Evolutionary conservation across 2,888 invertebrate genomes (phyloP), one percentile per base, ranked within the genome.

Genomic region (Auanema sp.): DNA sequence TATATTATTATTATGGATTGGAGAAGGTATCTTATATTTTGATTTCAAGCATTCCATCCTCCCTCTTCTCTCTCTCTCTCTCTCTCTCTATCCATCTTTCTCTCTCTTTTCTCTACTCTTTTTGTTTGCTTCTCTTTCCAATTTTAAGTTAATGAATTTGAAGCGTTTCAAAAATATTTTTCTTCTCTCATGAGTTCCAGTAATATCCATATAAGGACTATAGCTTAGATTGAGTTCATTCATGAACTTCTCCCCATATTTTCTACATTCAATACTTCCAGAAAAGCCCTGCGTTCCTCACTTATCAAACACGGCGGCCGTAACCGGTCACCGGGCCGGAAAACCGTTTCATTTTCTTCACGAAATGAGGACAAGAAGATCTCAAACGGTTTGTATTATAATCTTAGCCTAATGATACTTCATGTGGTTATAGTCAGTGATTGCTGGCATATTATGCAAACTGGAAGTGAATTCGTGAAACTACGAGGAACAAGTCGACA

Each of bases 371-470:
- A 87, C 69, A 85, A 86, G 68, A 87, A 87, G 73, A 86, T 88
- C 59, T 85, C 87, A 50, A 87, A 86, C 79, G 87, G 88, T 88
- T 78, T 82, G 86, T 56, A 3, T 78, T 14, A 50, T 18, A 14
- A 3, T n/a, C 4, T 51, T 23, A 44, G 3, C 42, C 49, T 58
- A 1, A 43, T 42, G 33, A 18, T 1, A 24, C 11, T n/a, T 33
- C 33, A 33, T n/a, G n/a, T n/a, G n/a, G n/a, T 78, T 83, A 25
- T 84, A 88, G 88, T 87, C 41, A 84, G 85, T 62, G 88, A 88
- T 77, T 88, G 88, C 77, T 84, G 88, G 69, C 84, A 85, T 50
- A 86, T 86, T 77, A 88, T 88, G 88, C 87, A 88, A 75, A 85
- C 84, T 55, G 88, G 88, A 11, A 86, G 86, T 71, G 87, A 87